These are phyloP conservation scores for Acleris literana DNA, from an alignment of 2,888 invertebrate genomes.

Conservation along the genomic window DNA sequence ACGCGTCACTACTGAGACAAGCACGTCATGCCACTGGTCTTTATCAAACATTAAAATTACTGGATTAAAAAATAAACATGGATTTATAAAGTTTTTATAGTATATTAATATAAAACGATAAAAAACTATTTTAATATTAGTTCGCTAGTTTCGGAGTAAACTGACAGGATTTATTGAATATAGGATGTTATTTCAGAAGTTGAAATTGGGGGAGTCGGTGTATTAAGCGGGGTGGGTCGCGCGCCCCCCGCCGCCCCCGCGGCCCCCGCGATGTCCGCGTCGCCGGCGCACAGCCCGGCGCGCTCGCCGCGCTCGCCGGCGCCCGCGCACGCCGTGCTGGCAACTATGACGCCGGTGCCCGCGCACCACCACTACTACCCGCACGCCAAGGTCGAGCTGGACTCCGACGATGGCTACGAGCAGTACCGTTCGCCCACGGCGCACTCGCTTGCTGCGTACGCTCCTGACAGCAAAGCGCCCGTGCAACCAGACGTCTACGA, in stretches of 20 bases:
- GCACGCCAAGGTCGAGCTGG: constrained; percentile 63
- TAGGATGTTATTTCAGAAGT: constrained; percentile 64
- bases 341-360: constrained; percentile 76
- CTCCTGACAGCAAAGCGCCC: constrained; percentile 84
- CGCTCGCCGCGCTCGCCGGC: constrained; percentile 74
- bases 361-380: constrained; percentile 83
- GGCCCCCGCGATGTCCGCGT: constrained; percentile 55
- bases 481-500: constrained; percentile 80
- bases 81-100: no score
- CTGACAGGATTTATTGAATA: constrained; percentile 19
- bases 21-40: constrained; percentile 41
- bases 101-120: background rate
- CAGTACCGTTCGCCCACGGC: constrained; percentile 81
- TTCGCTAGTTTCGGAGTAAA: background rate
- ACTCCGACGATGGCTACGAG: constrained; percentile 86
- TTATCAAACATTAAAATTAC: background rate
- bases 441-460: constrained; percentile 69
- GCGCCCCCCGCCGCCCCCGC: constrained; percentile 42
- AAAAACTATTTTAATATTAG: background rate
- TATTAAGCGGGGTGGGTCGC: constrained; percentile 69
- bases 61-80: background rate
- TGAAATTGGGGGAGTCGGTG: constrained; percentile 57
- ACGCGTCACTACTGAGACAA: constrained; percentile 40
- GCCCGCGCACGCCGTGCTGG: constrained; percentile 72
- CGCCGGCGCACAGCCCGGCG: constrained; percentile 63